Conservation (phyloP, 2,888 invertebrate genomes). For the Aquatica leii region DNA sequence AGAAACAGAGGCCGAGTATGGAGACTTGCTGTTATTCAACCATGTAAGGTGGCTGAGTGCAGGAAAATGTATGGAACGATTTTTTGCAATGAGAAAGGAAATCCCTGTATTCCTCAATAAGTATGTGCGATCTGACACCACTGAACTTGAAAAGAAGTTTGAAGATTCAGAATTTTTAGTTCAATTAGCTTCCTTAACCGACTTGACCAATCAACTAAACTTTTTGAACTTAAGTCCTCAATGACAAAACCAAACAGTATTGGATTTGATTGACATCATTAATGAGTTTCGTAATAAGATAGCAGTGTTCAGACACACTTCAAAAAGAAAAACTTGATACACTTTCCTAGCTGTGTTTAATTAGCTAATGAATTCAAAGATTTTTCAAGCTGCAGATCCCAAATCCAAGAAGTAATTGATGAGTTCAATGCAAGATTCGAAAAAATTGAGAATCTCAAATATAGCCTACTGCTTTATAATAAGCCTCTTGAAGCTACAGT, state of each 20-base stretch:
- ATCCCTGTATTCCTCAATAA: constrained; percentile 26
- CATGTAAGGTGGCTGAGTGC: constrained; percentile 39
- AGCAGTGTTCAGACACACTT: constrained; percentile 10
- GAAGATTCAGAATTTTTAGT: constrained; percentile 8
- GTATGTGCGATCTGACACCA: constrained; percentile 11
- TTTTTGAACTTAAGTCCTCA: constrained; percentile 12
- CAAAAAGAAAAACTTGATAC: constrained; percentile 15
- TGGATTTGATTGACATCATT: constrained; percentile 8
- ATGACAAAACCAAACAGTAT: constrained; percentile 13
- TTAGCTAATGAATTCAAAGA: constrained; percentile 1
- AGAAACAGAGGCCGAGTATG: constrained; percentile 31
- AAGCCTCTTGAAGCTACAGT: constrained; percentile 18
- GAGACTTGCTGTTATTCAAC: constrained; percentile 31
- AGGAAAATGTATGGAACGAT: constrained; percentile 33
- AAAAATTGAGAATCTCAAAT: constrained; percentile 13
- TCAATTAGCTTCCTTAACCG: constrained; percentile 6
- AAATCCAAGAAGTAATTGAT: constrained; percentile 10
- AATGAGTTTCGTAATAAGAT: constrained; percentile 17
- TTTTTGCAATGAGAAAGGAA: constrained; percentile 30
- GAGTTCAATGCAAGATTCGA: constrained; percentile 10
- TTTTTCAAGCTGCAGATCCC: constrained; percentile 14
- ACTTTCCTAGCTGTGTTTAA: constrained; percentile 5
- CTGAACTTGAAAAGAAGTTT: constrained; percentile 11
- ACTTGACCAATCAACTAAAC: constrained; percentile 5
- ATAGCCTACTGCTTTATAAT: background rate